Evolutionary conservation across 2,888 invertebrate species (phyloP), one percentile per base, ranked within the genome.

Genomic region (Drosophila mimetica): DNA sequence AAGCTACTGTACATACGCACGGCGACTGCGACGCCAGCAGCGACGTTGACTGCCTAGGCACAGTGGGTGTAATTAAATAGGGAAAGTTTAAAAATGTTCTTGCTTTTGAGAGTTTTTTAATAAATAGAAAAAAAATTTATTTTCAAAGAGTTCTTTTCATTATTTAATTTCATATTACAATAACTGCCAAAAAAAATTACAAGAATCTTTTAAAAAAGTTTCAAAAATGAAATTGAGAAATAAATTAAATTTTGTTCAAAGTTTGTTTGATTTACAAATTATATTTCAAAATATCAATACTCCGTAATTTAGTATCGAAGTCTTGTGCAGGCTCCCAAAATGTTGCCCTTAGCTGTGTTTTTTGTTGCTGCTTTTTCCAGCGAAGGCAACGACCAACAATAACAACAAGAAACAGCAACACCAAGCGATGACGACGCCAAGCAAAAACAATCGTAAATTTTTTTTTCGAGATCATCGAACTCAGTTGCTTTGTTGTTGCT

Each of bases 391-490:
- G 78, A 82, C 74, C 86, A 73, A 28, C 55, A 50, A 25, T 42
- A 61, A 22, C 58, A 54, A 57, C 66, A 77, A 32, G 53, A 3
- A 39, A 57, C 72, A 74, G 39, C 60, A 60, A 48, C 44, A 63
- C 34, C n/a, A 34, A 67, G 48, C 66, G 74, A 55, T 60, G 71
- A 61, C 60, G 71, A 54, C 58, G 75, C 60, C 36, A 77, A 66
- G 69, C 78, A 28, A 53, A 52, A 76, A 82, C 86, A 89, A 89
- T 82, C 88, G 86, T 90, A 89, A 90, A 89, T 89, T n/a, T n/a
- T n/a, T n/a, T n/a, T n/a, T n/a, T n/a, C n/a, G n/a, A 90, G 90
- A 90, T 90, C 90, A 89, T 89, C 90, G 90, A 90, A 90, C 90
- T 89, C 88, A 71, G 41, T 28, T 41, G 34, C 44, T 59, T 41